Evolutionary conservation across 1,140 invertebrate genomes (phyloP).

Genomic region (Bombus polaris): DNA sequence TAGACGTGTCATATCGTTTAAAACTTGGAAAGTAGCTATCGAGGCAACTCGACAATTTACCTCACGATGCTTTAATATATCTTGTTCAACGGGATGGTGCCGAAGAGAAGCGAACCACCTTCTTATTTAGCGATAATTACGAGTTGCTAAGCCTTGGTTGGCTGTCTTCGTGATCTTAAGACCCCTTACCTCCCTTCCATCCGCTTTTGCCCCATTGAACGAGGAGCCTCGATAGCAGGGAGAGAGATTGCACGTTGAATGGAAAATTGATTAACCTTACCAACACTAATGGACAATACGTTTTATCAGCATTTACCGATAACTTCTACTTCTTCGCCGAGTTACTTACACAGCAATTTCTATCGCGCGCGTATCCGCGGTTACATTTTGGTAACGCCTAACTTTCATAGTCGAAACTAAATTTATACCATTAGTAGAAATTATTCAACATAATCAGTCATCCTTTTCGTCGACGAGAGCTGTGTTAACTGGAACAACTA

Average conservation of each 20-base stretch:
- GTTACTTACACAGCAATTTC: background rate
- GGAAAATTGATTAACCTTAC: slow-evolving; percentile 59
- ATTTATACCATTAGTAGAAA: background rate
- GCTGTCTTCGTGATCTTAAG: slow-evolving; percentile 27
- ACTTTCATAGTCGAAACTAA: background rate
- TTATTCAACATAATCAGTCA: background rate
- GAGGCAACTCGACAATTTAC: slow-evolving; percentile 25
- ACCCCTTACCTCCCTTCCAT: background rate
- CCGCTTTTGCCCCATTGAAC: slow-evolving; percentile 55
- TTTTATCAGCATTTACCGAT: slow-evolving; percentile 37
- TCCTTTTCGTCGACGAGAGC: background rate
- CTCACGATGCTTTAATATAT: slow-evolving; percentile 43
- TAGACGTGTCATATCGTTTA: slow-evolving; percentile 43
- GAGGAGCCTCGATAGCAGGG: background rate
- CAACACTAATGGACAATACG: background rate
- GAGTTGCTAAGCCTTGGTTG: slow-evolving; percentile 41
- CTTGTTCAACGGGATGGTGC: slow-evolving; percentile 16
- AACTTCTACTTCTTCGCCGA: background rate
- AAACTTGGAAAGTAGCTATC: slow-evolving; percentile 55
- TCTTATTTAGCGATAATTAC: slow-evolving; percentile 73
- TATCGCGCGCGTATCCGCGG: too few species aligned
- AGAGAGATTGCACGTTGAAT: slow-evolving; percentile 55
- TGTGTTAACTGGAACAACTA: background rate
- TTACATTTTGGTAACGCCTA: background rate
- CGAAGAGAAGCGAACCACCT: slow-evolving; percentile 24